A percentile compares a stretch with the other conserved stretches of the same genome.
Evolutionary conservation across 1,140 invertebrate genomes (phyloP).

Genomic region (Homarus americanus): DNA sequence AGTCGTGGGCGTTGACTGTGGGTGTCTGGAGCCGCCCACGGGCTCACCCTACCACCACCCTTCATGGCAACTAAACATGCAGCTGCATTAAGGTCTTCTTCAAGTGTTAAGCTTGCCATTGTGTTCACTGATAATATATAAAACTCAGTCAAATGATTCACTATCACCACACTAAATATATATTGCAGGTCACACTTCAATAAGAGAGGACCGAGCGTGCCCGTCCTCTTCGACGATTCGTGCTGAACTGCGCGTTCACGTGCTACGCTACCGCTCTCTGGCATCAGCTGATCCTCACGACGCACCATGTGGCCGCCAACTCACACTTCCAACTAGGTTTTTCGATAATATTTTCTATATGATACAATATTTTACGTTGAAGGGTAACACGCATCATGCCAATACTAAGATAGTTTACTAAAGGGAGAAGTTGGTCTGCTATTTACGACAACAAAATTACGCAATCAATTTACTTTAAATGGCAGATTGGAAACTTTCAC

Average conservation of each 20-base stretch:
- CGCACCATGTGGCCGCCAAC: conserved; percentile 60
- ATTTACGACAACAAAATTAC: neutral
- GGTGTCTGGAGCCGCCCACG: conserved; percentile 57
- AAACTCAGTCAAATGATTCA: conserved; percentile 13
- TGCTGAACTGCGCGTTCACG: conserved; percentile 60
- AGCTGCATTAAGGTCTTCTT: conserved; percentile 60
- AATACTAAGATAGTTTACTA: neutral
- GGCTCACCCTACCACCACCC: conserved; percentile 44
- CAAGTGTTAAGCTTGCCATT: conserved; percentile 53
- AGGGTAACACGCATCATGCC: neutral
- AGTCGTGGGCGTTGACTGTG: conserved; percentile 65
- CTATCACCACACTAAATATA: conserved; percentile 10
- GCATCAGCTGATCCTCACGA: conserved; percentile 60
- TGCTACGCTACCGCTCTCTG: conserved; percentile 40
- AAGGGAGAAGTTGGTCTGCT: neutral
- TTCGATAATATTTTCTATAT: neutral
- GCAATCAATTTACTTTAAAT: neutral
- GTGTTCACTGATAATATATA: conserved; percentile 28
- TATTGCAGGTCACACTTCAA: conserved; percentile 16
- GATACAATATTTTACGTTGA: neutral
- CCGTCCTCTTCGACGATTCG: conserved; percentile 8
- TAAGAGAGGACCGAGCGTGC: neutral
- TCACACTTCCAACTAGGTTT: conserved; percentile 1
- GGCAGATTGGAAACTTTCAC: neutral
- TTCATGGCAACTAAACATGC: conserved; percentile 63